Evolutionary conservation across 2,888 invertebrate species (phyloP).

Genomic region (Hydriomena furcata): DNA sequence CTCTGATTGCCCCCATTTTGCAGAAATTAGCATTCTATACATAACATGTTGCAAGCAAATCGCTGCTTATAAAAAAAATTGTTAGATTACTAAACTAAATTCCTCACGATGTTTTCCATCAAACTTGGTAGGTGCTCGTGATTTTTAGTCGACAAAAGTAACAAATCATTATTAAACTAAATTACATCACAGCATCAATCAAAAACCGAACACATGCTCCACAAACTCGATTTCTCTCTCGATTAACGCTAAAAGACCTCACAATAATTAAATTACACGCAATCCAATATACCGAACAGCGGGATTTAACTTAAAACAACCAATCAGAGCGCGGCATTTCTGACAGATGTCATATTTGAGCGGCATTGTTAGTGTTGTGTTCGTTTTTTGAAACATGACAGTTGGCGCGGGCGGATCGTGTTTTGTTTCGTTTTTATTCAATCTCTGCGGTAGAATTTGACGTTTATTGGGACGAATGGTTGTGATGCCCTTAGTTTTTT

Average conservation of each 20-base stretch:
- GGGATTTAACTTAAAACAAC: slow-evolving; percentile 58
- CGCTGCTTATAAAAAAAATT: too few relatives aligned
- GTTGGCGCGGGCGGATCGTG: slow-evolving; percentile 63
- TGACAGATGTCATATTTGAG: slow-evolving; percentile 77
- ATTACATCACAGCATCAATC: slow-evolving; percentile 35
- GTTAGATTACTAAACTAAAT: too few relatives aligned
- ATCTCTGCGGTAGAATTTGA: slow-evolving; percentile 51
- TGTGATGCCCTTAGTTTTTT: slow-evolving; percentile 19
- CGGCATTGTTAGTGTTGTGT: slow-evolving; percentile 57
- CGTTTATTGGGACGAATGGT: slow-evolving; percentile 32
- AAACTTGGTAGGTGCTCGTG: too few relatives aligned
- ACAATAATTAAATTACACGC: slow-evolving; percentile 65
- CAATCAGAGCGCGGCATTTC: slow-evolving; percentile 60
- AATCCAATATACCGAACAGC: slow-evolving; percentile 61
- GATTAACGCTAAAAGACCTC: slow-evolving; percentile 66
- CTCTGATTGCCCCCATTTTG: too few relatives aligned
- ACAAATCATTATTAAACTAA: slow-evolving; percentile 30
- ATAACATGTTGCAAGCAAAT: too few relatives aligned
- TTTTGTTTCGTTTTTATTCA: slow-evolving; percentile 58
- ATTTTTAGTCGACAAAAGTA: neutral
- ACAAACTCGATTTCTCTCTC: slow-evolving; percentile 63
- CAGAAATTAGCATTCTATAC: too few relatives aligned
- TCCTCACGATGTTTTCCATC: too few relatives aligned
- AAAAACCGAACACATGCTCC: slow-evolving; percentile 51
- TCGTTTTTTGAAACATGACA: slow-evolving; percentile 68